A percentile compares a stretch with the other conserved stretches of the same genome.
These are phyloP conservation scores for Leptoclinus maculatus DNA, from an alignment of 2,797 vertebrate species.

Conservation along the genomic window DNA sequence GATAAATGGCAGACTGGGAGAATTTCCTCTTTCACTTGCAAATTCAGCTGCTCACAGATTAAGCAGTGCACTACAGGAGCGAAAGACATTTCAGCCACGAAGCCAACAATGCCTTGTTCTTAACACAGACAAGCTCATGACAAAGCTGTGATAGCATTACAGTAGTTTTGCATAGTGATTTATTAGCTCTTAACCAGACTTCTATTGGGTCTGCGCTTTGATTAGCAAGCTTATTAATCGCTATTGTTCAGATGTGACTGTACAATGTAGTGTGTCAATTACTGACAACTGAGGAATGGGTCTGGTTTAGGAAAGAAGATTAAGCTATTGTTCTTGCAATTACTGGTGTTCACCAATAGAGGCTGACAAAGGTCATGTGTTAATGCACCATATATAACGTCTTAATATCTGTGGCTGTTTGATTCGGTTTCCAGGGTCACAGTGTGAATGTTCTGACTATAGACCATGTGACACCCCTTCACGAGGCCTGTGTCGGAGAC, in stretches of 20 bases:
- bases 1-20: background rate
- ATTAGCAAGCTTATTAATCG: conserved; percentile 37
- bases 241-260: conserved; percentile 34
- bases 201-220: conserved; percentile 27
- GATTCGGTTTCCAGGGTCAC: conserved; percentile 87
- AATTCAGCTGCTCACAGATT: conserved; percentile 13
- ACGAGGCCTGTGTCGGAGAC: conserved; percentile 94
- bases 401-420: conserved; percentile 41
- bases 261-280: conserved; percentile 13
- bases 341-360: conserved; percentile 36
- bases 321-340: conserved; percentile 30
- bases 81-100: conserved; percentile 13
- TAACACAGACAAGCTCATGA: conserved; percentile 27
- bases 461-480: conserved; percentile 94
- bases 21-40: background rate
- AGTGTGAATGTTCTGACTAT: conserved; percentile 94
- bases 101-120: conserved; percentile 26
- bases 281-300: conserved; percentile 13
- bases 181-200: conserved; percentile 31
- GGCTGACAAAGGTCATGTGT: conserved; percentile 38
- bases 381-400: background rate
- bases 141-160: conserved; percentile 29
- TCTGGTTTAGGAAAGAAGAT: conserved; percentile 27
- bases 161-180: conserved; percentile 31
- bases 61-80: background rate